Conservation (phyloP, 2,797 vertebrate species). For the Eutrigla gurnardus region DNA sequence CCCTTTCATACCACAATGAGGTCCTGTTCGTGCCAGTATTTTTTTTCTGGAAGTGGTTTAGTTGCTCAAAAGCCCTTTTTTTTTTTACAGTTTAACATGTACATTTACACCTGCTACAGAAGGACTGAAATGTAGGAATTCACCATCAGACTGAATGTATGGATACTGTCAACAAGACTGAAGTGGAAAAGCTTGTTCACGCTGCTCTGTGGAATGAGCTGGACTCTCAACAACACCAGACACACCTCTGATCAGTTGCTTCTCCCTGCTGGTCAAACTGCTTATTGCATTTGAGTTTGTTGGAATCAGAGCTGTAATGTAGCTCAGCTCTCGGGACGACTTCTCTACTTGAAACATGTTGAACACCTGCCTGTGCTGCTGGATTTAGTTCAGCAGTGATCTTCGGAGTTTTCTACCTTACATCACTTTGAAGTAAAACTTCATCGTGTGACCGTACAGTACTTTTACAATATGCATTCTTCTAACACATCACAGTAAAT, state of each 20-base stretch:
- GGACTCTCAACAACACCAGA: slow-evolving; percentile 3
- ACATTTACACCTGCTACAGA: not conserved
- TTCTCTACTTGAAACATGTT: slow-evolving; percentile 29
- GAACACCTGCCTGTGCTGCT: not conserved
- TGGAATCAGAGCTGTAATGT: slow-evolving; percentile 1
- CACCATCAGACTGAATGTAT: slow-evolving; percentile 23
- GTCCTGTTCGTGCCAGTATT: slow-evolving; percentile 34
- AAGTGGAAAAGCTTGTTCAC: slow-evolving; percentile 9
- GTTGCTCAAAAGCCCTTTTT: not conserved
- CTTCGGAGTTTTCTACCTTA: not conserved
- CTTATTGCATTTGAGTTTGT: slow-evolving; percentile 31
- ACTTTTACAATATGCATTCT: slow-evolving; percentile 14
- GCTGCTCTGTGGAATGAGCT: slow-evolving; percentile 22
- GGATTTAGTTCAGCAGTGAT: not conserved
- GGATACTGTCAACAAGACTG: slow-evolving; percentile 22
- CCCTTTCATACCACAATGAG: slow-evolving; percentile 24
- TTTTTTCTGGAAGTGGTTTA: slow-evolving; percentile 10
- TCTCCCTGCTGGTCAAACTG: slow-evolving; percentile 62
- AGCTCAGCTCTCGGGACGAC: not conserved
- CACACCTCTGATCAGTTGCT: slow-evolving; percentile 40
- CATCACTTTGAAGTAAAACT: not conserved
- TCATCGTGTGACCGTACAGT: not conserved
- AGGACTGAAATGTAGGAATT: slow-evolving; percentile 3
- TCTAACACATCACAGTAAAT: slow-evolving; percentile 3
- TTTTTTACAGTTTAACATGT: slow-evolving; percentile 10